A percentile compares a stretch with the other conserved stretches of the same genome.
These are phyloP conservation scores for Minunthozetes semirufus DNA, from an alignment of 2,888 invertebrate species.

Conservation along the genomic window DNA sequence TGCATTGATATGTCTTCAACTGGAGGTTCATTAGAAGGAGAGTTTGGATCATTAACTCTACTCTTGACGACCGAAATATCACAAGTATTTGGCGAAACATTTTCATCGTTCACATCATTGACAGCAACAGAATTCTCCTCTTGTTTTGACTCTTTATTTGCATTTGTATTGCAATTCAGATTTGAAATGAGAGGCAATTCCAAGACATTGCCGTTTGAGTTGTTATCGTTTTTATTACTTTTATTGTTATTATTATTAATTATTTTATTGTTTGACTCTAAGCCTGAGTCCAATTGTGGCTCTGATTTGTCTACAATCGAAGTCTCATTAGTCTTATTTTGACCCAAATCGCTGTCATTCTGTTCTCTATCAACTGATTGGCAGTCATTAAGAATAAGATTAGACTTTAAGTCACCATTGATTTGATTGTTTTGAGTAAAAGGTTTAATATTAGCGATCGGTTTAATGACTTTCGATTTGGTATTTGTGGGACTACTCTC, in stretches of 20 bases:
- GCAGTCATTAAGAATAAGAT: background rate
- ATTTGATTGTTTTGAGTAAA: slow-evolving; percentile 15
- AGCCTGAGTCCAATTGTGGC: background rate
- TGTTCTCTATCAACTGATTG: background rate
- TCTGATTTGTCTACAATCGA: background rate
- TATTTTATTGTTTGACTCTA: background rate
- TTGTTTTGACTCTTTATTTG: slow-evolving; percentile 5
- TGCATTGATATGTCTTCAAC: background rate
- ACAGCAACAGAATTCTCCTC: background rate
- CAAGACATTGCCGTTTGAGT: background rate
- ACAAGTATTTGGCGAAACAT: slow-evolving; percentile 31
- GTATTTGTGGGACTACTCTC: background rate
- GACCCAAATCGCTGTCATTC: slow-evolving; percentile 17
- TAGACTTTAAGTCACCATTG: background rate
- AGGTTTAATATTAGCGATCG: slow-evolving; percentile 34
- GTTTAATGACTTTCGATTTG: slow-evolving; percentile 29
- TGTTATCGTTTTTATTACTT: slow-evolving; percentile 16
- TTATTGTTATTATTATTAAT: slow-evolving; percentile 30
- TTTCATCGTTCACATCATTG: background rate
- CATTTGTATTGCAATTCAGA: background rate
- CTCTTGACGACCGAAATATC: slow-evolving; percentile 3
- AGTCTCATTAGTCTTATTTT: background rate
- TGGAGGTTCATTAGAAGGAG: background rate
- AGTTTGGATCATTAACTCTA: background rate
- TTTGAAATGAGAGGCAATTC: background rate